phyloP scores from a whole-genome alignment of 2,888 invertebrate species.

The Lasioglossum lativentre region DNA sequence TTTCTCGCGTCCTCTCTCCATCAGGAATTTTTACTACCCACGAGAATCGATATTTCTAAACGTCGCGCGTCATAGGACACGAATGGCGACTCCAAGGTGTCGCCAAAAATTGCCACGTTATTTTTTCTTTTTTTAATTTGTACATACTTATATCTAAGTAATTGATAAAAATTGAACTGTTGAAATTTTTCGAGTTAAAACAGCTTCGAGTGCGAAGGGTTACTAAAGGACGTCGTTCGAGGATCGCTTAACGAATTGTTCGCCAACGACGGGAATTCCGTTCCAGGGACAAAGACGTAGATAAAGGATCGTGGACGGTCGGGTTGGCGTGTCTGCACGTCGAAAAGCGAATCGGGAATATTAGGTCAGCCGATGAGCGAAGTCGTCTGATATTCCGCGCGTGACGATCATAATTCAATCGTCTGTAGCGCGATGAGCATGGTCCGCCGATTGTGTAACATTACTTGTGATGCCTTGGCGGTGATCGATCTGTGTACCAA shows the following conservation, averaged over 20 bases:
- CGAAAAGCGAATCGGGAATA: slow-evolving; percentile 44
- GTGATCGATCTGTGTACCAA: slow-evolving; percentile 58
- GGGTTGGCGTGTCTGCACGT: background rate
- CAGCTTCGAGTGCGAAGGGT: no score
- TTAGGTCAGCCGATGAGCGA: slow-evolving; percentile 53
- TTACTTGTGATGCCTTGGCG: slow-evolving; percentile 48
- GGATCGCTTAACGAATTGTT: background rate
- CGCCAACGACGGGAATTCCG: background rate
- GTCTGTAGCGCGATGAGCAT: slow-evolving; percentile 55
- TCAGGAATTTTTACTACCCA: background rate
- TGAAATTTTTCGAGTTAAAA: no score
- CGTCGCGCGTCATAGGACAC: no score
- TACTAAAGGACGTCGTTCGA: background rate
- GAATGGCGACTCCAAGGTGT: no score
- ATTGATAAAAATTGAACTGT: no score
- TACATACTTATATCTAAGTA: no score
- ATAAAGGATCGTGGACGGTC: background rate
- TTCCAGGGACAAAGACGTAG: background rate
- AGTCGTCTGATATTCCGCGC: slow-evolving; percentile 69
- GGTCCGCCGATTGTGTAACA: slow-evolving; percentile 54
- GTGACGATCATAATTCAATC: slow-evolving; percentile 66
- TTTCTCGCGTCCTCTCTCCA: background rate
- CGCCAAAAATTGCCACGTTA: no score
- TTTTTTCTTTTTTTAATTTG: no score
- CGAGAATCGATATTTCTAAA: background rate